Conservation (phyloP, 64 coral and sea anemone species). For the Stichodactyla mertensii region DNA sequence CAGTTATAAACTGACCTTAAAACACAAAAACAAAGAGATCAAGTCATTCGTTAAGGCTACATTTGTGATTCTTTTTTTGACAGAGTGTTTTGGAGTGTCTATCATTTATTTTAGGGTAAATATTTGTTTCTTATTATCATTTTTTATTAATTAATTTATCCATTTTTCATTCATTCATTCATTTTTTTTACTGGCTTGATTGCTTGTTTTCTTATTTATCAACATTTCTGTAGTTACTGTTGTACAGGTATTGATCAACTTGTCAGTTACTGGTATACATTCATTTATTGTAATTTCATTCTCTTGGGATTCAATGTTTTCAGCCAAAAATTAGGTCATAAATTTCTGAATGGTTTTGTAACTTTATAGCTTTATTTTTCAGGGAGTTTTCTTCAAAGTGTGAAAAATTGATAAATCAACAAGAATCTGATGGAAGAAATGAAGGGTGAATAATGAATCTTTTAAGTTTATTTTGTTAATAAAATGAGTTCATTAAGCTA, state of each 20-base stretch:
- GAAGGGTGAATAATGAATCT: not conserved
- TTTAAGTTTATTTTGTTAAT: not conserved
- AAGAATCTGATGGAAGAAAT: not conserved
- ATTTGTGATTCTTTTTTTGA: not conserved
- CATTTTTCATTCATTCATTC: too few relatives aligned
- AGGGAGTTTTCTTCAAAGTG: slow-evolving; percentile 9
- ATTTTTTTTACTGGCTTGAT: not conserved
- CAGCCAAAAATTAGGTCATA: not conserved
- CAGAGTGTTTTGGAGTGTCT: slow-evolving; percentile 15
- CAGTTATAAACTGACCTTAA: too few relatives aligned
- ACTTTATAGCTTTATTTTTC: not conserved
- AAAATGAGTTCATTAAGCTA: too few relatives aligned
- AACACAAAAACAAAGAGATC: too few relatives aligned
- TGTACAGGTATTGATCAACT: too few relatives aligned
- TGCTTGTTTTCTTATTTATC: not conserved
- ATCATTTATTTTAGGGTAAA: not conserved
- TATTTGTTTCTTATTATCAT: not conserved
- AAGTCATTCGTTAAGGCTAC: too few relatives aligned
- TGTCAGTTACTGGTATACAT: too few relatives aligned
- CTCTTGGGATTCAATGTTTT: too few relatives aligned
- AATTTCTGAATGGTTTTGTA: too few relatives aligned
- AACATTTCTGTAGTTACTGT: not conserved
- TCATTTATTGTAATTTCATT: too few relatives aligned
- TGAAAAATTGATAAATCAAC: not conserved
- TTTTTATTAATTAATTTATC: too few relatives aligned